These are phyloP conservation scores for Erebia aethiops DNA, from an alignment of 2,888 invertebrate species.

Conservation along the genomic window DNA sequence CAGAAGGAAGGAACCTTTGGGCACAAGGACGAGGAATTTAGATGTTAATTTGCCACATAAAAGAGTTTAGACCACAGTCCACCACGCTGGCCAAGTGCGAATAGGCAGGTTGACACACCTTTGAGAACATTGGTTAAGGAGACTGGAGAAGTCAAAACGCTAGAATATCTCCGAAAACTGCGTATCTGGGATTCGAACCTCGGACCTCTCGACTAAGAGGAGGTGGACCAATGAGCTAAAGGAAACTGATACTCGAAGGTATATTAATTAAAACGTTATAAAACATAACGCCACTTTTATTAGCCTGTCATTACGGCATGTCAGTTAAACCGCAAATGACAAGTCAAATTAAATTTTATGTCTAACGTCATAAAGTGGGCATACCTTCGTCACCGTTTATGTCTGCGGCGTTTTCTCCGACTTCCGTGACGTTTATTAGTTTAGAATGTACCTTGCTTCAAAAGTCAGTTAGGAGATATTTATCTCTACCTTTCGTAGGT, in stretches of 20 bases:
- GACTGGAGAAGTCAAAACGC: no score
- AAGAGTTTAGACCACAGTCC: no score
- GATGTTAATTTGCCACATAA: no score
- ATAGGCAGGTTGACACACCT: no score
- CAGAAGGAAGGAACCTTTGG: no score
- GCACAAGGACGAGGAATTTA: no score
- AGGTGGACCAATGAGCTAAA: no score
- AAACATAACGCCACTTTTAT: conserved; percentile 15
- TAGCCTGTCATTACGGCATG: conserved; percentile 22
- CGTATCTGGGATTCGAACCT: no score
- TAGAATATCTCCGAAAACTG: no score
- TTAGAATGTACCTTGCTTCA: background rate
- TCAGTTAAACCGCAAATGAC: conserved; percentile 21
- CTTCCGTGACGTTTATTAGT: conserved; percentile 13
- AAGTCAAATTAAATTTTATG: conserved; percentile 23
- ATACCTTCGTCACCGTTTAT: conserved; percentile 21
- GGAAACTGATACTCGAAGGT: background rate
- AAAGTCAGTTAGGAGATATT: background rate
- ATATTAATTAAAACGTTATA: conserved; percentile 16
- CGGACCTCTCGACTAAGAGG: no score
- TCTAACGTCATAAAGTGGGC: conserved; percentile 15
- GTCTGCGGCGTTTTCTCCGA: conserved; percentile 8
- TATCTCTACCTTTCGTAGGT: background rate
- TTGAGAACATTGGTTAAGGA: no score
- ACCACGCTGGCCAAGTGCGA: no score